phyloP scores from a whole-genome alignment of 2,888 invertebrate species.

The Epistrophe eligans region DNA sequence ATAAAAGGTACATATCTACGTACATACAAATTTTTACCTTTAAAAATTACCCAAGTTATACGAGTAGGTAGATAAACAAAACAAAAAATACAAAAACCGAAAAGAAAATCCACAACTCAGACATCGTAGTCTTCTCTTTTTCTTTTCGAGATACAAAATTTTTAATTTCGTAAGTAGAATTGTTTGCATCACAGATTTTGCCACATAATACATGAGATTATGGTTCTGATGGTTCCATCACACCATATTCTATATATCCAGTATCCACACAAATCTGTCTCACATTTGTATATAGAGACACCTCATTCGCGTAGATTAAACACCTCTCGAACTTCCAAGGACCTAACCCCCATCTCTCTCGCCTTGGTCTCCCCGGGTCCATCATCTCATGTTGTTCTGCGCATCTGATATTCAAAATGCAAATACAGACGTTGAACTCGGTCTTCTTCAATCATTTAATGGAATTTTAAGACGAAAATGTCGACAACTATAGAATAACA shows the following conservation, averaged over 20 bases:
- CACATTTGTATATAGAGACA: constrained; percentile 24
- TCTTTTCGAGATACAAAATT: constrained; percentile 28
- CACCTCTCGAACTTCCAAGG: constrained; percentile 6
- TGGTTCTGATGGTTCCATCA: constrained; percentile 56
- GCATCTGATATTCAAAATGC: constrained; percentile 69
- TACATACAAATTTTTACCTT: not conserved
- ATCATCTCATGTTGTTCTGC: not conserved
- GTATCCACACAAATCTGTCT: constrained; percentile 41
- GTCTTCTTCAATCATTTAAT: constrained; percentile 80
- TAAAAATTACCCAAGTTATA: not conserved
- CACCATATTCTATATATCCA: constrained; percentile 34
- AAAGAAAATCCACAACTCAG: constrained; percentile 7
- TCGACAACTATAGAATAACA: not conserved
- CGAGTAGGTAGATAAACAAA: no score
- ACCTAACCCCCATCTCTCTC: not conserved
- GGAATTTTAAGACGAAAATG: constrained; percentile 68
- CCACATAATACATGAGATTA: constrained; percentile 72
- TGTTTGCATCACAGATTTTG: constrained; percentile 71
- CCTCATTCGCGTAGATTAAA: constrained; percentile 66
- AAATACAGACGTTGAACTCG: constrained; percentile 75
- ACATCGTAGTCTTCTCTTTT: constrained; percentile 8
- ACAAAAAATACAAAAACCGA: not conserved
- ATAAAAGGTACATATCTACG: constrained; percentile 18
- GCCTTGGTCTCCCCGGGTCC: no score
- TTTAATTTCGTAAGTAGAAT: constrained; percentile 75